Evolutionary conservation across 2,888 invertebrate genomes (phyloP), one percentile per base, ranked within the genome.

Genomic region (Scaeva pyrastri): DNA sequence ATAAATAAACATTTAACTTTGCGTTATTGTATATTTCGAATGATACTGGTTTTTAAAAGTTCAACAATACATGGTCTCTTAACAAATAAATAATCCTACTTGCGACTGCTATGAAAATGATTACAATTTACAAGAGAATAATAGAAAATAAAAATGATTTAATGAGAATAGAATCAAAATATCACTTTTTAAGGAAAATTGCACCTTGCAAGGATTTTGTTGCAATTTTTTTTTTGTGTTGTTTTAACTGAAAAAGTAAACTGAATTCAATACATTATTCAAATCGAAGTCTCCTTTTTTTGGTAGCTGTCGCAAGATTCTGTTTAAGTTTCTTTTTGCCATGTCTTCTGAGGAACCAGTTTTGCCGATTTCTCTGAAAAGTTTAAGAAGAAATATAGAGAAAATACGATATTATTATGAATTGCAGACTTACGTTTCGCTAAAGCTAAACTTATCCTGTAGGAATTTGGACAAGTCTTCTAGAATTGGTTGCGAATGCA

Each of bases 401-500:
- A n/a, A 12, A 12, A 10, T 16, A 39, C 31, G 50, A 39, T 56
- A 14, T 5, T 21, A 12, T 26, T 23, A n/a, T 50, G 16, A 43
- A 43, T 62, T 14, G 41, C 66, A 16, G 19, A 88, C 93, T 93
- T 93, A 96, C 96, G 93, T 92, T 88, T 94, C 93, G 19, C 92
- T 90, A 89, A 94, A 95, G 88, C 95, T 95, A 91, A 96, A 97
- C 90, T 94, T 94, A 26, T 95, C 90, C 1, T 94, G 90, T 74
- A 99, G 94, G 91, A 95, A 97, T 21, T 94, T 89, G 0, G 98
- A 97, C 71, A 99, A 93, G 90, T 98, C 94, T 90, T 98, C 96
- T 64, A 99, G 94, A 89, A 99, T 97, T 0, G 98, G 98, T 91
- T 98, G 95, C 36, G 96, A 97, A 93, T 99, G 99, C 11, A 99